Conservation (phyloP, 2,113 vertebrate species). For the Aphyosemion australe region DNA sequence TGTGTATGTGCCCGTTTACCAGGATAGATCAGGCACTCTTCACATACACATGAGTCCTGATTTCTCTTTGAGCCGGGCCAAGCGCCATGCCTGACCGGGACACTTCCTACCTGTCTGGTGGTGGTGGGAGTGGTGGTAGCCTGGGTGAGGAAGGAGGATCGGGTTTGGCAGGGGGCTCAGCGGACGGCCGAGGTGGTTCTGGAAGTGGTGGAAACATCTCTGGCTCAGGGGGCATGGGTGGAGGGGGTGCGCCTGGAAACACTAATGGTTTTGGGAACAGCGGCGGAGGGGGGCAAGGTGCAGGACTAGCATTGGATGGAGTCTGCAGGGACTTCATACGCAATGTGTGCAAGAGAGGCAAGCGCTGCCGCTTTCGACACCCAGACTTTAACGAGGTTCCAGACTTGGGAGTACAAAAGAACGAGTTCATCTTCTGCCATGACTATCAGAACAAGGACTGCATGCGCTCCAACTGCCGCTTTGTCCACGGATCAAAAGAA, state of each 20-base stretch:
- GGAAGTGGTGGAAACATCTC: conserved; percentile 62
- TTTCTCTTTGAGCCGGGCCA: conserved; percentile 70
- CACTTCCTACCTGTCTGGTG: conserved; percentile 81
- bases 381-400: conserved; percentile 93
- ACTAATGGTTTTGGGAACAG: conserved; percentile 81
- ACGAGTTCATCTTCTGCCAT: conserved; percentile 98
- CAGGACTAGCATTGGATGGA: conserved; percentile 78
- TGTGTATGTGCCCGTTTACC: conserved; percentile 37
- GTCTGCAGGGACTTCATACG: conserved; percentile 95
- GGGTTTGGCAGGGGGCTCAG: conserved; percentile 64
- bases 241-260: conserved; percentile 77
- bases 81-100: conserved; percentile 93
- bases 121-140: conserved; percentile 67
- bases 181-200: conserved; percentile 69
- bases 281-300: conserved; percentile 60
- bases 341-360: conserved; percentile 95
- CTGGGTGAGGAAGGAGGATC: conserved; percentile 75
- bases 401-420: conserved; percentile 94
- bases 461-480: conserved; percentile 91
- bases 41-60: conserved; percentile 75
- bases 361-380: conserved; percentile 94
- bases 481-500: conserved; percentile 95
- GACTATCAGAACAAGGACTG: conserved; percentile 98
- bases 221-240: conserved; percentile 73
- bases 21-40: conserved; percentile 26